Percentiles rank a stretch among this genome's conserved stretches.
Conservation (phyloP, 2,797 vertebrate species). For the Chelmon rostratus region DNA sequence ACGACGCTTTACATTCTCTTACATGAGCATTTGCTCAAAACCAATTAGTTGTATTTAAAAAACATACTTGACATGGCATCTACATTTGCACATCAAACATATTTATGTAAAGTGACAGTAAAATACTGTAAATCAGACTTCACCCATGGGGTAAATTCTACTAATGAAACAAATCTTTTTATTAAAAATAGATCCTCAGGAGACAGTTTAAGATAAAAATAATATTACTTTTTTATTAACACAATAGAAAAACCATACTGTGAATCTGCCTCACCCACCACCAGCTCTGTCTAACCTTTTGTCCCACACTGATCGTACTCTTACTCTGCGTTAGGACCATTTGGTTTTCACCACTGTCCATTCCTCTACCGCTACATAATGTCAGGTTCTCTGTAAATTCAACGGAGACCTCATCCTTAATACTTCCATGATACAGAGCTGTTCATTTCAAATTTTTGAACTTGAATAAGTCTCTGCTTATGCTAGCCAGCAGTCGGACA, state of each 20-base stretch:
- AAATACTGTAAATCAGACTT: neutral
- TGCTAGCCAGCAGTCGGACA: constrained; percentile 22
- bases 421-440: neutral
- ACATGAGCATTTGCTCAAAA: neutral
- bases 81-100: neutral
- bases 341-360: neutral
- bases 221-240: neutral
- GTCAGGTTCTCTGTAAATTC: neutral
- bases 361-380: neutral
- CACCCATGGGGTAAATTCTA: neutral
- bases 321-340: too few relatives aligned
- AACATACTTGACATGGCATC: neutral
- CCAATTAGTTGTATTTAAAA: neutral
- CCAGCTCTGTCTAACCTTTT: neutral
- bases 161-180: too few relatives aligned
- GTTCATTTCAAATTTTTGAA: constrained; percentile 4
- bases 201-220: neutral
- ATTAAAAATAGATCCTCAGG: neutral
- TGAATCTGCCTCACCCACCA: neutral
- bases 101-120: neutral
- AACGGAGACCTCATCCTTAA: neutral
- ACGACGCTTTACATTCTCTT: neutral
- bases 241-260: neutral
- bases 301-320: neutral
- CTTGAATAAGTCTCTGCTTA: constrained; percentile 6